Evolutionary conservation across 2,113 vertebrate genomes (phyloP).

Genomic region (Arizona elegans): DNA sequence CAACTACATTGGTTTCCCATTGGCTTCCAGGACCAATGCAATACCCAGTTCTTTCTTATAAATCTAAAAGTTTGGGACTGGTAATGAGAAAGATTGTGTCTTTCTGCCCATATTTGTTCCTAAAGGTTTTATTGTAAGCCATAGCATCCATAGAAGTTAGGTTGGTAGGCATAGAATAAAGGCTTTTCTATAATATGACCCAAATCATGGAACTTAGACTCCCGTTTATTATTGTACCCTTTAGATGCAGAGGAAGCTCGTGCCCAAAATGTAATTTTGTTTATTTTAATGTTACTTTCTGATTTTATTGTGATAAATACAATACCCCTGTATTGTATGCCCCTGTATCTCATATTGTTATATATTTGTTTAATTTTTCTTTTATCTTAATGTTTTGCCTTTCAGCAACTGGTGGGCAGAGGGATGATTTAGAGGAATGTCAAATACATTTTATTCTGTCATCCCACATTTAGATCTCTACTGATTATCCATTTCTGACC

Average conservation of each 20-base stretch:
- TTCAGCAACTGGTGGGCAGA: background rate
- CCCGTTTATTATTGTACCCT: background rate
- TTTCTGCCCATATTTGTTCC: background rate
- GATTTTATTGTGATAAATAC: background rate
- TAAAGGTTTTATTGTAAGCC: background rate
- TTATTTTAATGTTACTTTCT: background rate
- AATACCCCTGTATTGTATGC: too few relatives aligned
- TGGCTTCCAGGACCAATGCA: background rate
- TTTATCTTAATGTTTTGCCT: background rate
- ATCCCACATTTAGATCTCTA: background rate
- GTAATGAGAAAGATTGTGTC: background rate
- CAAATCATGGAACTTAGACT: background rate
- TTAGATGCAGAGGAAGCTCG: background rate
- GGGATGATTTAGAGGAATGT: background rate
- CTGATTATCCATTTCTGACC: background rate
- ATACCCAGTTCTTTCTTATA: background rate
- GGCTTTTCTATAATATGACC: background rate
- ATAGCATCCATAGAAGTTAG: background rate
- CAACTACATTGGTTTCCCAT: background rate
- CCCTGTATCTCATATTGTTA: background rate
- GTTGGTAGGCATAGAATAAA: background rate
- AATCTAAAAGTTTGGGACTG: background rate
- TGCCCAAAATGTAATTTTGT: background rate
- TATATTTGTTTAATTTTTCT: background rate
- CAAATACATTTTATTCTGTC: background rate